Conservation (phyloP, 2,888 invertebrate genomes). For the Campoplex capitator region DNA sequence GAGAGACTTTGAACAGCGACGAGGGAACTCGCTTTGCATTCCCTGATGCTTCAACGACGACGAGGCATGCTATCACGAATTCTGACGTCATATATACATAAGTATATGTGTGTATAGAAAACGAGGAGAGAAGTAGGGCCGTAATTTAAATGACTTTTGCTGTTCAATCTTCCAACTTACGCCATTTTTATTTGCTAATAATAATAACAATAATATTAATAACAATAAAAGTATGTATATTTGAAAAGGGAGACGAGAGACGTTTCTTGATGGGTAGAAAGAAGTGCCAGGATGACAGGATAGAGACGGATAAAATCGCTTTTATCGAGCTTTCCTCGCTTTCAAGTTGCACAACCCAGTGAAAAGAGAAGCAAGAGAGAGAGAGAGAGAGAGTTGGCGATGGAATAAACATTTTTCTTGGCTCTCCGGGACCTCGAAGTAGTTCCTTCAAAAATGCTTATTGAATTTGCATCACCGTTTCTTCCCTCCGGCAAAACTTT, state of each 20-base stretch:
- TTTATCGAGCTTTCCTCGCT: conserved; percentile 52
- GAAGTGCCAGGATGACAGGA: conserved; percentile 22
- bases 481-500: conserved; percentile 1
- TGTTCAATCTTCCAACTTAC: background rate
- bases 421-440: conserved; percentile 25
- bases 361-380: background rate
- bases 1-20: conserved; percentile 53
- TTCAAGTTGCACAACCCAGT: background rate
- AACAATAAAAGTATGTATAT: background rate
- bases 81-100: conserved; percentile 41
- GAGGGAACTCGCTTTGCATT: conserved; percentile 58
- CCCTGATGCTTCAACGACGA: conserved; percentile 57
- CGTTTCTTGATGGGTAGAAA: conserved; percentile 12
- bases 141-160: background rate
- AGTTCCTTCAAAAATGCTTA: conserved; percentile 52
- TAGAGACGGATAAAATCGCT: conserved; percentile 6
- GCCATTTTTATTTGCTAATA: background rate
- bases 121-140: background rate
- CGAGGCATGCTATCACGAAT: conserved; percentile 47
- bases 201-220: conserved; percentile 4
- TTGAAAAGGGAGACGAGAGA: background rate
- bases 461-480: conserved; percentile 50
- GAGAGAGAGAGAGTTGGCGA: conserved; percentile 13
- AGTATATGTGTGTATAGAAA: background rate
- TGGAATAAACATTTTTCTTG: conserved; percentile 52